Base-by-base conservation (phyloP, 2,888 invertebrate genomes). In the Tachina fera region DNA sequence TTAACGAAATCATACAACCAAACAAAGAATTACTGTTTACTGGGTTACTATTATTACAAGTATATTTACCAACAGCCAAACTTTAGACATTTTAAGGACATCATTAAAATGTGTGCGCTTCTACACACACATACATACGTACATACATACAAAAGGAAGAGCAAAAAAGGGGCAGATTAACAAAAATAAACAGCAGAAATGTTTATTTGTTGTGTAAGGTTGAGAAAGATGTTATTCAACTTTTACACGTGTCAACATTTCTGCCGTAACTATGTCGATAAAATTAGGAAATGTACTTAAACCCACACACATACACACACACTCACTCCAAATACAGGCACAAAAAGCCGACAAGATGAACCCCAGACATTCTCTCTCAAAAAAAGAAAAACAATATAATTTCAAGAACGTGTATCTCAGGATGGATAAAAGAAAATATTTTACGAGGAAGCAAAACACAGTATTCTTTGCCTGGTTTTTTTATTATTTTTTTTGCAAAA, bases 181-280 rank as follows among this genome's bases (percentile, higher is more conserved):
- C 14, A 45, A 10, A 41, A 56, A 8, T 19, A 11, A 14, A 9
- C 19, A 65, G 45, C 19, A 53, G 45, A 31, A 41, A 53, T 51
- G 3, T 61, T 51, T 49, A 51, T 58, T 4, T 6, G n/a, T 49
- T 51, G 65, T 47, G 53, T 3, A n/a, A 68, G 67, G 79, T 31
- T 51, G 60, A 45, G 72, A 49, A 16, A 53, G 63, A 47, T 58
- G 77, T 78, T 81, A 31, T 77, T 77, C 75, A 82, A 82, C 70
- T 78, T 56, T 75, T 86, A 70, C 85, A 86, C 85, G 85, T 86
- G 85, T 78, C 85, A 75, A 71, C 71, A 82, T 71, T 76, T 75
- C 41, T 47, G 22, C 60, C 65, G 53, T 58, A 78, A 82, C 72
- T 61, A 39, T 71, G 78, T 82, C 85, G 67, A 75, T 82, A 67